A percentile compares a stretch with the other conserved stretches of the same genome.
These are phyloP conservation scores for Heliconius congener DNA, from an alignment of 1,140 invertebrate genomes.

Conservation along the genomic window DNA sequence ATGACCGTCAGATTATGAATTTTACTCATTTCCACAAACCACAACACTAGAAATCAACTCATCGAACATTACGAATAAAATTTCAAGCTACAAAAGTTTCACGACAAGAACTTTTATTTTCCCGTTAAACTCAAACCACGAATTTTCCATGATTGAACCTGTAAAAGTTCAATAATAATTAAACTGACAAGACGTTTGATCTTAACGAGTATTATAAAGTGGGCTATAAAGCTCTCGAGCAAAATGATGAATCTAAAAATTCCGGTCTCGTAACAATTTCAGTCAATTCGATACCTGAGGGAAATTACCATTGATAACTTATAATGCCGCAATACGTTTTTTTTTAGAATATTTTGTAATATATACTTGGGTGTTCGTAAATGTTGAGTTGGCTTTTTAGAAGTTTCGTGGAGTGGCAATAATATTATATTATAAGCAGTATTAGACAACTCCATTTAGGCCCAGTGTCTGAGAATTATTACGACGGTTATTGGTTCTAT, in stretches of 20 bases:
- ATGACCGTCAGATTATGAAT: too few relatives aligned
- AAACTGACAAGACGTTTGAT: conserved; percentile 15
- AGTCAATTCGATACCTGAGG: conserved; percentile 13
- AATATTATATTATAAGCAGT: too few relatives aligned
- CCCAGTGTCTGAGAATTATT: too few relatives aligned
- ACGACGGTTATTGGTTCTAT: neutral
- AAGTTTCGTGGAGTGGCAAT: too few relatives aligned
- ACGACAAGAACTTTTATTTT: neutral
- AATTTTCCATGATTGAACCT: neutral
- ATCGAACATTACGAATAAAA: neutral
- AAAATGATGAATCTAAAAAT: conserved; percentile 12
- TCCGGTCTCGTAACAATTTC: conserved; percentile 8
- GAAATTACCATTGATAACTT: conserved; percentile 14
- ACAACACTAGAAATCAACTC: neutral
- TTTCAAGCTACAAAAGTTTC: neutral
- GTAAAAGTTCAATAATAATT: conserved; percentile 15
- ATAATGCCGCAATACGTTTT: conserved; percentile 6
- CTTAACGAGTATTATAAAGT: conserved; percentile 15
- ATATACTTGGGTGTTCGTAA: neutral
- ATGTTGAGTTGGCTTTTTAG: neutral
- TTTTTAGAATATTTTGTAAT: neutral
- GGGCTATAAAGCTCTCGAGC: conserved; percentile 8
- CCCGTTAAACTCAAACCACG: neutral
- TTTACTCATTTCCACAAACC: neutral
- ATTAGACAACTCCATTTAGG: too few relatives aligned